Evolutionary conservation across 2,113 vertebrate genomes (phyloP), one percentile per base, ranked within the genome.

Genomic region (Rhodinocichla rosea): DNA sequence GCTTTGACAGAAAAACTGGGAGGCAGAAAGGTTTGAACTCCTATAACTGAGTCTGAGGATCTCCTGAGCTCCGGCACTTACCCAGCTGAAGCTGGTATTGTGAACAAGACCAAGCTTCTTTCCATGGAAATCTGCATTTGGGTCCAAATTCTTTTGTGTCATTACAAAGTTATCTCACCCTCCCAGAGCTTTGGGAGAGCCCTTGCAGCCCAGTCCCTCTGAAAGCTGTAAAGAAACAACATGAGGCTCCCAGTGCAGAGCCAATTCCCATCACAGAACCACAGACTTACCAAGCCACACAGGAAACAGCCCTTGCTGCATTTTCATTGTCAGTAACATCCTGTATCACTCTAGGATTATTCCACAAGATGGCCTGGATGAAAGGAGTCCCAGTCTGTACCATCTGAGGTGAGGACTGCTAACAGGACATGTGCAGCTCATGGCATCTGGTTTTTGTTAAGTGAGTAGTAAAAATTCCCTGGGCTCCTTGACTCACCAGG

Each of bases 381-480:
- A 71, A 88, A 70, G 60, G 37, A 42, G 23, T 65, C 32, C 53
- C 57, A 68, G 22, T 39, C 37, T 0, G 0, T 80, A 85, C 63
- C 68, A 84, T 55, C 69, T 42, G 65, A 62, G 23, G 23, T 64
- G 57, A 91, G 57, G 32, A 45, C 35, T 91, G 59, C 44, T 87
- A 47, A 44, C 6, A 75, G 59, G 35, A 87, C 9, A 6, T 28
- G 2, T 56, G 71, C 81, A 64, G 15, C 37, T 86, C 2, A 1
- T 44, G 44, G 68, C 44, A 70, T 95, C 92, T 96, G 93, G 32
- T 81, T 93, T 92, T 78, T 94, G 52, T 96, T 89, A 96, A 63
- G 23, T 14, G 49, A 53, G 52, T 11, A 83, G 68, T 92, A 92
- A 96, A 96, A 94, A 88, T 83, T 96, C 85, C 60, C 83, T 3